Percentiles rank a stretch among this genome's conserved stretches.
phyloP scores from a whole-genome alignment of 2,888 invertebrate genomes.

The Belgica antarctica region DNA sequence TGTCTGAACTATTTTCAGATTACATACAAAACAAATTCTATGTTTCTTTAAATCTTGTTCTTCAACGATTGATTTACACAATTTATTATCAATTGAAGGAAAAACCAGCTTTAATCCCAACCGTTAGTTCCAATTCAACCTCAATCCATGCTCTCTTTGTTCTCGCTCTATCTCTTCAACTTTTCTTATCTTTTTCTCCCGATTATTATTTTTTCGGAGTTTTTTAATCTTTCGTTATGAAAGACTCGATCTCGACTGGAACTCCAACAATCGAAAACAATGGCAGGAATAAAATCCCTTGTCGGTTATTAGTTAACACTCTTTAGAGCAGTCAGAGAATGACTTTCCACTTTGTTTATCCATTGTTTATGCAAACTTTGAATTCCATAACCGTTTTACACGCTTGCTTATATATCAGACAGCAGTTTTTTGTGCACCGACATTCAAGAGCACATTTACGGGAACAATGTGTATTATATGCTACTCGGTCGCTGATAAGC shows the following conservation, averaged over 20 bases:
- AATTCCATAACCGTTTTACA: neutral
- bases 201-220: neutral
- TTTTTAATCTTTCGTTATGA: neutral
- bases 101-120: too few relatives aligned
- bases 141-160: too few relatives aligned
- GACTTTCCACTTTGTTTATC: neutral
- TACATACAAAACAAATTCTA: too few relatives aligned
- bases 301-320: constrained; percentile 39
- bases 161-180: too few relatives aligned
- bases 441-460: constrained; percentile 4
- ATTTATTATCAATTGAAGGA: too few relatives aligned
- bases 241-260: neutral
- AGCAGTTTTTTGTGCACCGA: neutral
- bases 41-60: too few relatives aligned
- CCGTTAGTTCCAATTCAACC: too few relatives aligned
- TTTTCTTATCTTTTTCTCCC: neutral
- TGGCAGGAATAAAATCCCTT: constrained; percentile 16
- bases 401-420: neutral
- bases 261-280: constrained; percentile 6
- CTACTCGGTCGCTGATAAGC: constrained; percentile 23
- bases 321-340: constrained; percentile 8
- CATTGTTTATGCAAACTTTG: constrained; percentile 7
- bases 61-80: too few relatives aligned
- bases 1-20: too few relatives aligned
- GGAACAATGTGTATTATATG: constrained; percentile 31